Percentiles rank a stretch among this genome's conserved stretches.
phyloP scores from a whole-genome alignment of 2,797 vertebrate genomes.

The Zenarchopterus dispar region DNA sequence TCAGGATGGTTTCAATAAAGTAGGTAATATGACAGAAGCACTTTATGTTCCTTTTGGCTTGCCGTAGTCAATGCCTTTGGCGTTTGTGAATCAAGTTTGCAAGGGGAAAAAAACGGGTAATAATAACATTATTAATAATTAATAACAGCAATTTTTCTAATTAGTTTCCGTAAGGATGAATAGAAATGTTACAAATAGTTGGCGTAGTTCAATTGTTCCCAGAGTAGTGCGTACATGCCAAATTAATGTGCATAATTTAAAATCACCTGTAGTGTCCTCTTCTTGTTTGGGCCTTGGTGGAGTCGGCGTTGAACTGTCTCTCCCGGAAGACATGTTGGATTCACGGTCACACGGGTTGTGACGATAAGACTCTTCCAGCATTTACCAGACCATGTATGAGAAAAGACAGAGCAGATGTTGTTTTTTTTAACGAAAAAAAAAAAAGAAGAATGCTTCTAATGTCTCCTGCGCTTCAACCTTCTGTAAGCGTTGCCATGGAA shows the following conservation, averaged over 20 bases:
- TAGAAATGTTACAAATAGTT: no score
- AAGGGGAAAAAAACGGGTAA: no score
- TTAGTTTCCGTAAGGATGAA: no score
- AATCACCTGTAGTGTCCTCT: conserved; percentile 38
- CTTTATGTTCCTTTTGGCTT: no score
- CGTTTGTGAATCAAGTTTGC: no score
- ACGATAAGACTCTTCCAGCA: rapidly evolving
- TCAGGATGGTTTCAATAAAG: no score
- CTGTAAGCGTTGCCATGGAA: conserved; percentile 55
- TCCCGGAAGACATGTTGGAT: conserved; percentile 45
- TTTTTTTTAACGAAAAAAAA: not conserved
- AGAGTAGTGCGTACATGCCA: not conserved
- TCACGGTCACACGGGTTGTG: rapidly evolving
- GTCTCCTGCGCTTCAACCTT: conserved; percentile 17
- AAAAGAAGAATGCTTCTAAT: not conserved
- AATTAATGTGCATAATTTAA: conserved; percentile 1
- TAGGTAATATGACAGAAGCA: no score
- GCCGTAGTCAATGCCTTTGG: no score
- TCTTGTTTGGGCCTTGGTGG: conserved; percentile 11
- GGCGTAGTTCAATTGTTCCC: not conserved
- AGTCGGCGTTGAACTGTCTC: conserved; percentile 37
- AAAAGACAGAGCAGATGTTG: not conserved
- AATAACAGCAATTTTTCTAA: no score
- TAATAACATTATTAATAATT: no score
- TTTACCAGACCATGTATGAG: not conserved